Evolutionary conservation across 2,113 vertebrate species (phyloP).

Genomic region (Anoura caudifer): DNA sequence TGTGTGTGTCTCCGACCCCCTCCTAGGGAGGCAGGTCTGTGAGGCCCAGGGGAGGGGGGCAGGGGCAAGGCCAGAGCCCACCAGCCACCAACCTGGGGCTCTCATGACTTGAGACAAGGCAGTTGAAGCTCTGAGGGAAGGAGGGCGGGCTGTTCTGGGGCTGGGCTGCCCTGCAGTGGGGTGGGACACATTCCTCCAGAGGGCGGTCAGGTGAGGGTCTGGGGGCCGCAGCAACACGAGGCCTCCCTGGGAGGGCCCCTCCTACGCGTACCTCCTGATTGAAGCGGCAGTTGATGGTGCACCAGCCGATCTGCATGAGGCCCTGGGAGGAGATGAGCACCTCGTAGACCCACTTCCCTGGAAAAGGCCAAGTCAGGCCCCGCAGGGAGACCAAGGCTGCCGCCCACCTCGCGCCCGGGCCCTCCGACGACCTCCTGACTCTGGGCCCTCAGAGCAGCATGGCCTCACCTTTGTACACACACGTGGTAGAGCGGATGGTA

Average conservation of each 20-base stretch:
- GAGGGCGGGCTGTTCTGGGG: neutral
- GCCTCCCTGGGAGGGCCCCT: neutral
- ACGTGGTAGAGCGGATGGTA: slow-evolving; percentile 96
- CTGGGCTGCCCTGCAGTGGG: neutral
- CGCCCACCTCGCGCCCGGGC: neutral
- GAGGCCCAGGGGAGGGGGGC: neutral
- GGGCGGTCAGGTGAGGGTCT: no score
- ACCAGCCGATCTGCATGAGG: slow-evolving; percentile 99
- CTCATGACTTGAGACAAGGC: neutral
- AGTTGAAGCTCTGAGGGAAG: neutral
- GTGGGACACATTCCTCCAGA: neutral
- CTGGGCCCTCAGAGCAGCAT: neutral
- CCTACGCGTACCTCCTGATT: slow-evolving; percentile 91
- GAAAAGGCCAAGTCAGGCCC: slow-evolving; percentile 19
- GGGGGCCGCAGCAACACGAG: neutral
- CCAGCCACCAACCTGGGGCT: neutral
- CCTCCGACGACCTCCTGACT: no score
- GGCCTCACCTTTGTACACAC: slow-evolving; percentile 93
- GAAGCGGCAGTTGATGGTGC: slow-evolving; percentile 96
- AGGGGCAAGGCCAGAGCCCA: neutral
- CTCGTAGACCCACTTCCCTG: slow-evolving; percentile 98
- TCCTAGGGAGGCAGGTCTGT: slow-evolving; percentile 82
- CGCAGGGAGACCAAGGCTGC: neutral
- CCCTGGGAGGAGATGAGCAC: slow-evolving; percentile 99
- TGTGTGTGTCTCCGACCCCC: slow-evolving; percentile 95